Evolutionary conservation across 2,888 invertebrate species (phyloP).

Genomic region (Cryptosula pallasiana): DNA sequence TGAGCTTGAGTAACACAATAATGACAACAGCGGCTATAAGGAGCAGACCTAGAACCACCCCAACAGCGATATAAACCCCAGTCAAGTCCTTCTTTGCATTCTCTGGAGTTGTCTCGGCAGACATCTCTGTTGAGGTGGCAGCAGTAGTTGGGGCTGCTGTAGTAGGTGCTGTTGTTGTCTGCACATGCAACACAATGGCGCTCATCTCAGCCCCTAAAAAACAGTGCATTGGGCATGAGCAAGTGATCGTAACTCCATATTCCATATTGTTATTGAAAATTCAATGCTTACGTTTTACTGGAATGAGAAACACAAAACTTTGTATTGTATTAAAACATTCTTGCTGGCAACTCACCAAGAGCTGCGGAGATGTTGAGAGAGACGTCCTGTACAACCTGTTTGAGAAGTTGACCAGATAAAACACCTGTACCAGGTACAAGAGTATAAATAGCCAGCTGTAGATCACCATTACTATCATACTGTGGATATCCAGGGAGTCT

Average conservation of each 20-base stretch:
- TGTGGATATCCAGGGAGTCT: neutral
- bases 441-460: neutral
- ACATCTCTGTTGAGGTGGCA: neutral
- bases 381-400: neutral
- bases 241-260: no score
- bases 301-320: no score
- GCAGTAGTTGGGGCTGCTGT: neutral
- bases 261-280: no score
- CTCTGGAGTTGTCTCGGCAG: neutral
- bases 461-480: neutral
- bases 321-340: no score
- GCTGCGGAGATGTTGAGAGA: neutral
- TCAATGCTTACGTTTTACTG: no score
- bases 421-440: neutral
- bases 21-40: neutral
- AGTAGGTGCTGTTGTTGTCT: neutral
- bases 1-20: neutral
- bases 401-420: neutral
- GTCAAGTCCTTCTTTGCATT: neutral
- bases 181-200: neutral
- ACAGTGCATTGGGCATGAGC: neutral
- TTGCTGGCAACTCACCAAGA: no score
- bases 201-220: neutral
- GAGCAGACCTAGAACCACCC: neutral
- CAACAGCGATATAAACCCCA: constrained; percentile 14